These are phyloP conservation scores for Cranoglanis bouderius DNA, from an alignment of 2,113 vertebrate genomes.

Conservation along the genomic window DNA sequence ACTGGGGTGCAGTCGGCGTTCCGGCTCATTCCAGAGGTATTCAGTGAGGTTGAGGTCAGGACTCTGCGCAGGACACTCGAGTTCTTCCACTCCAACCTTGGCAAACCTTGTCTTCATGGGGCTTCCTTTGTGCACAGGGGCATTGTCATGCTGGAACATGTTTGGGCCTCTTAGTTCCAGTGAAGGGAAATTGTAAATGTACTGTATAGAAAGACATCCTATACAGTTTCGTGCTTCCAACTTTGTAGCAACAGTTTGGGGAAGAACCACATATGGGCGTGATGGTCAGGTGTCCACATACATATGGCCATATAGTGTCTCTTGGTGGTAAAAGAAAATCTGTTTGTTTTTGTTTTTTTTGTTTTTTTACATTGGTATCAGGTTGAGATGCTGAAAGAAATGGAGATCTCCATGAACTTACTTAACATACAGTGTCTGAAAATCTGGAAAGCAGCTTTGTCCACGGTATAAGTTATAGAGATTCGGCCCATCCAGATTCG, in stretches of 20 bases:
- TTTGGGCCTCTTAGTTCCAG: background rate
- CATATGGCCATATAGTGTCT: background rate
- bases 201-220: background rate
- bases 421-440: background rate
- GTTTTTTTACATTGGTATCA: too few relatives aligned
- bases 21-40: background rate
- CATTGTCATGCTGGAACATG: background rate
- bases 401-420: background rate
- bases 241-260: background rate
- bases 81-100: background rate
- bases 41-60: background rate
- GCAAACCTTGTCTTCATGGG: background rate
- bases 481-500: too few relatives aligned
- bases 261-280: too few relatives aligned
- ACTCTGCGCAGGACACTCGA: background rate
- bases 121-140: background rate
- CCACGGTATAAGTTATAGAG: background rate
- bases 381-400: background rate
- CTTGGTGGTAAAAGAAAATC: background rate
- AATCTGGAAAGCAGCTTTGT: background rate
- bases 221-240: background rate
- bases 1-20: background rate
- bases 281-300: background rate
- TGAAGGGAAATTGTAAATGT: background rate
- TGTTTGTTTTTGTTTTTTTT: too few relatives aligned